Percentiles rank a stretch among this genome's conserved stretches.
These are phyloP conservation scores for Lycophotia porphyrea DNA, from an alignment of 2,888 invertebrate species.

Conservation along the genomic window DNA sequence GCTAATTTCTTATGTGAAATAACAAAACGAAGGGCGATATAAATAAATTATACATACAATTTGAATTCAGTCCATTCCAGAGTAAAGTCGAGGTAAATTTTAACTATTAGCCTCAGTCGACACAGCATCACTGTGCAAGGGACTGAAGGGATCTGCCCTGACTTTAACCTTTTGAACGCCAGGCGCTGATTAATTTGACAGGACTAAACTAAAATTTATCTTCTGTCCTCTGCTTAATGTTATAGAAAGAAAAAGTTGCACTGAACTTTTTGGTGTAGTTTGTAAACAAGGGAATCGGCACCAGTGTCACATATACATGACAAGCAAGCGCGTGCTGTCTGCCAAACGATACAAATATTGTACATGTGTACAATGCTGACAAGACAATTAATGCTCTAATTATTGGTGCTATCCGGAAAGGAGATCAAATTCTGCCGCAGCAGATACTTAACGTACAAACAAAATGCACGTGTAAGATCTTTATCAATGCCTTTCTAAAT, in stretches of 20 bases:
- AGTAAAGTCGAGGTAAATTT: neutral
- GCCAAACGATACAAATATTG: too few relatives aligned
- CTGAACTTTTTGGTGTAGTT: too few relatives aligned
- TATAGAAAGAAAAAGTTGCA: too few relatives aligned
- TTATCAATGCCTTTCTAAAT: neutral
- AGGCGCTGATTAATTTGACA: too few relatives aligned
- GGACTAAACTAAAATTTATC: too few relatives aligned
- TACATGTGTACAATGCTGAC: neutral
- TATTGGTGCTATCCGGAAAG: neutral
- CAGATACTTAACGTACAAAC: neutral
- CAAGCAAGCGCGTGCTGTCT: too few relatives aligned
- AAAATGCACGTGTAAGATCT: neutral
- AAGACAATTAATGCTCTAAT: neutral
- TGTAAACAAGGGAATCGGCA: too few relatives aligned
- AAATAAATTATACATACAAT: too few relatives aligned
- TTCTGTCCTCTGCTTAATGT: too few relatives aligned
- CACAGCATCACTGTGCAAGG: neutral
- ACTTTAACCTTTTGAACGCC: too few relatives aligned
- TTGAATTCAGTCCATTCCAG: neutral
- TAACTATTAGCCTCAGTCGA: neutral
- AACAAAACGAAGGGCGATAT: neutral
- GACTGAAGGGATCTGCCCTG: too few relatives aligned
- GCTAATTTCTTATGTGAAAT: neutral
- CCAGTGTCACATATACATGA: too few relatives aligned
- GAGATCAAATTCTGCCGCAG: neutral